Evolutionary conservation across 2,888 invertebrate species (phyloP).

Genomic region (Exephanes ischioxanthus): DNA sequence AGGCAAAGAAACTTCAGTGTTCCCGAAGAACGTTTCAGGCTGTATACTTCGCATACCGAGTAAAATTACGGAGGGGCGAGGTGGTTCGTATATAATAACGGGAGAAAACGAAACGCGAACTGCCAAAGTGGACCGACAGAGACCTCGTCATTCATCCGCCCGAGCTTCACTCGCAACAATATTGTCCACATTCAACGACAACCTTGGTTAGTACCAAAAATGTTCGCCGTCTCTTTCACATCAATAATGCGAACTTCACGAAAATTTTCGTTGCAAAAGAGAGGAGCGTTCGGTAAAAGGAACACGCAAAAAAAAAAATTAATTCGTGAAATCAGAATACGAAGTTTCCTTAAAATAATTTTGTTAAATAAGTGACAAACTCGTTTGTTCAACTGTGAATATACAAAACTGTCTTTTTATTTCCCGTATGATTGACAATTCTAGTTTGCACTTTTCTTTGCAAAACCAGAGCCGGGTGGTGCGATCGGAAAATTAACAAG

Average conservation of each 20-base stretch:
- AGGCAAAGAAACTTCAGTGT: constrained; percentile 9
- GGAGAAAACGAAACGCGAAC: background rate
- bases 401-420: too few relatives aligned
- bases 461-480: too few relatives aligned
- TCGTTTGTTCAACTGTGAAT: too few relatives aligned
- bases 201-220: background rate
- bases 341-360: too few relatives aligned
- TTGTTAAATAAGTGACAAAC: too few relatives aligned
- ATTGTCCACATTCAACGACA: background rate
- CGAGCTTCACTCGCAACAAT: constrained; percentile 30
- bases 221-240: background rate
- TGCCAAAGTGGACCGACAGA: constrained; percentile 19
- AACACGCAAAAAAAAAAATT: too few relatives aligned
- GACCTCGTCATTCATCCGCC: constrained; percentile 25
- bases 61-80: background rate
- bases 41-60: background rate
- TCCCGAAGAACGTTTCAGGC: background rate
- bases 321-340: too few relatives aligned
- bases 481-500: too few relatives aligned
- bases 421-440: too few relatives aligned
- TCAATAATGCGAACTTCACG: background rate
- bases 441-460: too few relatives aligned
- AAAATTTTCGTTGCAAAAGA: background rate
- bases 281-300: background rate
- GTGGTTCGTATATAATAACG: background rate